Evolutionary conservation across 2,113 vertebrate genomes (phyloP).

Genomic region (Edolisoma coerulescens): DNA sequence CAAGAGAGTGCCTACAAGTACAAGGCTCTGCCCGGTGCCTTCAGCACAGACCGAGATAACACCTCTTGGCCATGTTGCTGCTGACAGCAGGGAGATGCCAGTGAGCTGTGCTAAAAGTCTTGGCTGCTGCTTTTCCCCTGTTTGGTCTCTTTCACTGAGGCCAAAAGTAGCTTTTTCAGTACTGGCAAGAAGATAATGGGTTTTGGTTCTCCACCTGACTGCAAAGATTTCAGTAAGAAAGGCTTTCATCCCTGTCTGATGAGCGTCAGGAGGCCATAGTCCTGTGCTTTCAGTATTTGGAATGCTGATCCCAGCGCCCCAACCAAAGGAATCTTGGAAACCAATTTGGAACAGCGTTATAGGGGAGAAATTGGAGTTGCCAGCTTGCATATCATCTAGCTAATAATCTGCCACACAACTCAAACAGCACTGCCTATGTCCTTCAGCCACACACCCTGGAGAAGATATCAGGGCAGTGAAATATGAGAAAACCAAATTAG

Average conservation of each 20-base stretch:
- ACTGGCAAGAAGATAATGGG: background rate
- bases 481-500: background rate
- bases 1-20: background rate
- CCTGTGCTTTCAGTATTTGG: background rate
- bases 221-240: background rate
- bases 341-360: background rate
- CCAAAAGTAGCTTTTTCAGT: slow-evolving; percentile 14
- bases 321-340: background rate
- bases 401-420: background rate
- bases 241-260: background rate
- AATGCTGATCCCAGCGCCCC: background rate
- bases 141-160: slow-evolving; percentile 3
- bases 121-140: slow-evolving; percentile 4
- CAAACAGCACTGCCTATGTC: background rate
- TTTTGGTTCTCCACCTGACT: slow-evolving; percentile 23
- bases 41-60: background rate
- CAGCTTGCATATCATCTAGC: background rate
- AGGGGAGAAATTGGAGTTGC: background rate
- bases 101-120: slow-evolving; percentile 3
- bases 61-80: background rate
- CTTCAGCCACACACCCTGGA: background rate
- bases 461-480: background rate
- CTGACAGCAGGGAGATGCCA: slow-evolving; percentile 21
- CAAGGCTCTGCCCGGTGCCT: background rate
- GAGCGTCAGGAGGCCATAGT: background rate